Base-by-base conservation (phyloP, 2,888 invertebrate genomes). In the Cabera pusaria region DNA sequence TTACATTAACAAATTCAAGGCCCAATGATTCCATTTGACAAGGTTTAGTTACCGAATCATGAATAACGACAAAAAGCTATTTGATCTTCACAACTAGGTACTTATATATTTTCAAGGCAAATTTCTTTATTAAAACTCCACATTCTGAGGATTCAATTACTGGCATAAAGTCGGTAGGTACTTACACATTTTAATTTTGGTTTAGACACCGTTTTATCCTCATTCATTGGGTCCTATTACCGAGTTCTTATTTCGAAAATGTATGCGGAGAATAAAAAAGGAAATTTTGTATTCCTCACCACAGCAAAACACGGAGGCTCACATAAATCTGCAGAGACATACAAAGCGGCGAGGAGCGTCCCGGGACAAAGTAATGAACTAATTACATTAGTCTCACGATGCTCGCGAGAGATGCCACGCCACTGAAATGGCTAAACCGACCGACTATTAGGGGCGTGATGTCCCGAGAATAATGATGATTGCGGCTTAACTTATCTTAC, bases 301-400 rank as follows among this genome's bases (percentile, higher is more conserved):
- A 59, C 68, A 68, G 67, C 68, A 68, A 72, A 75, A 73, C 65
- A 72, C 70, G 56, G 61, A 60, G 67, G 59, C 58, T 64, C 65
- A 65, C 71, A 82, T 80, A 81, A 80, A 83, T 81, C 77, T 73
- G 69, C 52, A 58, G 70, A 70, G 66, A 71, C 69, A 67, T 65
- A 67, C 73, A 69, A 72, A 72, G 68, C 64, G 68, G 61, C 56
- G 66, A 59, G 64, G 65, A 63, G 58, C 64, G 64, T 63, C 68
- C 61, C 66, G 68, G 72, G 72, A 74, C 70, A 73, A 76, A 81
- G 82, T 84, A 85, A 84, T 81, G 79, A 82, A 79, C 80, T 83
- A 85, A 86, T 85, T 80, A 84, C 83, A 85, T 86, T 85, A 84
- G 74, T 69, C 63, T 67, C 68, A 64, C 62, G 64, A 64, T 66